phyloP scores from a whole-genome alignment of 2,797 vertebrate genomes.

The Diceros bicornis region DNA sequence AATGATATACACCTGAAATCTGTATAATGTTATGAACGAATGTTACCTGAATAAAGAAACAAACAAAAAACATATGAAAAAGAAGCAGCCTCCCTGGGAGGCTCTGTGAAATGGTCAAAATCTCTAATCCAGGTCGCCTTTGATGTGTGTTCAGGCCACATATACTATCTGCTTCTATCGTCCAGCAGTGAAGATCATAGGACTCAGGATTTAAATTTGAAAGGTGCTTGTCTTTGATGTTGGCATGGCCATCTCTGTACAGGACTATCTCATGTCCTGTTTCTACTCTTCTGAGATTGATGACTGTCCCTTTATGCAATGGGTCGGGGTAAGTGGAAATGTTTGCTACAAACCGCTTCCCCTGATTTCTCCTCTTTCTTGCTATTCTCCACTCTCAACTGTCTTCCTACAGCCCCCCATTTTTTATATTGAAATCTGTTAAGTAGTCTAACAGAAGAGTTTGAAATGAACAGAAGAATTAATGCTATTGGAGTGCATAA shows the following conservation, averaged over 20 bases:
- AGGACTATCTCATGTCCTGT: neutral
- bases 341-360: neutral
- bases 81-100: neutral
- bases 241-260: neutral
- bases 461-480: neutral
- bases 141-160: neutral
- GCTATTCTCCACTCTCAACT: neutral
- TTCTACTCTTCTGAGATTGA: neutral
- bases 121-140: neutral
- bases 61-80: too few species aligned
- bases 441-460: neutral
- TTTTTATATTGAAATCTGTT: neutral
- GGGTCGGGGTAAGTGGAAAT: neutral
- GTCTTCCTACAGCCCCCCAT: neutral
- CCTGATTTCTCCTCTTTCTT: neutral
- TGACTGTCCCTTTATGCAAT: neutral
- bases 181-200: neutral
- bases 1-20: too few species aligned
- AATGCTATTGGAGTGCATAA: neutral
- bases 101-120: neutral
- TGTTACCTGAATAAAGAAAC: too few species aligned
- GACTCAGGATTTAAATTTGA: neutral
- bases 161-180: neutral
- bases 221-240: neutral
- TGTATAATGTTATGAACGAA: too few species aligned